These are phyloP conservation scores for Ibidorhyncha struthersii DNA, from an alignment of 2,113 vertebrate species.

Conservation along the genomic window DNA sequence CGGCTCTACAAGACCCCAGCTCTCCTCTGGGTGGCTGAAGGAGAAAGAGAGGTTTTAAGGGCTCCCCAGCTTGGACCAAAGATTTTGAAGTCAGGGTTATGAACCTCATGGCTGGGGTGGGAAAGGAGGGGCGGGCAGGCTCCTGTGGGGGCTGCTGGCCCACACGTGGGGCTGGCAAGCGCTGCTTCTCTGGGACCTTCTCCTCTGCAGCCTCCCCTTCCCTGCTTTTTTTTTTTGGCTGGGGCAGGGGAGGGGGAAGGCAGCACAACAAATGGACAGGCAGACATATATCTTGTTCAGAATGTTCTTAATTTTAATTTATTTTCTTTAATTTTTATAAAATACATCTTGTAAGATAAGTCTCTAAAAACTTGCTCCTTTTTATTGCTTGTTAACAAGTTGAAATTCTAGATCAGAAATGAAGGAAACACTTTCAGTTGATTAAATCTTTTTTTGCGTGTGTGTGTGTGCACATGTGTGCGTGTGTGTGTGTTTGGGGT, in stretches of 20 bases:
- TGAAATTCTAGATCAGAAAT: slow-evolving; percentile 74
- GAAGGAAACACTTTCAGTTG: slow-evolving; percentile 76
- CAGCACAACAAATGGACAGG: background rate
- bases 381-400: slow-evolving; percentile 78
- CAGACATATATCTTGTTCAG: slow-evolving; percentile 9
- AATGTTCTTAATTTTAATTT: slow-evolving; percentile 76
- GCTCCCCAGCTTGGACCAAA: background rate
- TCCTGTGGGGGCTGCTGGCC: background rate
- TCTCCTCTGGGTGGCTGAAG: background rate
- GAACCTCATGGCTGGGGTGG: background rate
- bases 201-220: background rate
- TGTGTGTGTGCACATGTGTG: background rate
- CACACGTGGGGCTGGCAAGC: background rate
- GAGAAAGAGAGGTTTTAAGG: background rate
- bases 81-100: background rate
- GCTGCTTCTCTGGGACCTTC: background rate
- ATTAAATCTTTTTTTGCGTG: slow-evolving; percentile 67
- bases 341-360: slow-evolving; percentile 80
- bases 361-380: slow-evolving; percentile 76
- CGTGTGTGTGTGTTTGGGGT: slow-evolving; percentile 4
- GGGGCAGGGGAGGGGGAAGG: accelerated
- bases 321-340: slow-evolving; percentile 83
- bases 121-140: background rate
- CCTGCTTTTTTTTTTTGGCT: background rate
- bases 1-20: background rate